Evolutionary conservation across 2,113 vertebrate species (phyloP), one percentile per base, ranked within the genome.

Genomic region (Clarias macrocephalus): DNA sequence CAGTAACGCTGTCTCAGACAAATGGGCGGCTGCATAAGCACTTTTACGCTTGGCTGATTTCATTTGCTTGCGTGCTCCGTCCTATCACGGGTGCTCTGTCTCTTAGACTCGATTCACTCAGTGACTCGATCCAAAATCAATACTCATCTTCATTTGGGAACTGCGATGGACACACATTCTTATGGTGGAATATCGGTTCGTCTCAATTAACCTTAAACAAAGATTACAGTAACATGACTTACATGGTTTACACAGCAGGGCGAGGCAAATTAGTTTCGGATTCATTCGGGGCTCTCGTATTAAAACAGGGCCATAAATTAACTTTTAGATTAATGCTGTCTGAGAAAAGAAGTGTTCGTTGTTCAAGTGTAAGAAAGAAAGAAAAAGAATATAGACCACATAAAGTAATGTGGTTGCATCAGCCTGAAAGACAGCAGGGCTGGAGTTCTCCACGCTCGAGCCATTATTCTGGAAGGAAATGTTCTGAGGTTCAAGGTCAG

Each of bases 11-110:
- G 90, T 91, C 91, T 91, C 87, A 85, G 88, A 92, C 91, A 93
- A 94, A 94, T 90, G 88, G 91, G 91, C 87, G 86, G 89, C 92
- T 91, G 92, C 92, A 94, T 94, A 92, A 92, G 91, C 83, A 72
- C 66, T 91, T 93, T 92, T 93, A 91, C 93, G 91, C 92, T 91
- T 91, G 88, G 89, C 90, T 93, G 92, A 88, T 89, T 93, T 87
- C 83, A 91, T 92, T 90, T 92, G 92, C 90, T 88, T 91, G 92
- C 86, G 28, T 82, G 25, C 87, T 80, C 70, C 65, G 86, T 88
- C 60, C 82, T 85, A 86, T 75, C 88, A 83, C 85, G 85, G 70
- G 83, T 66, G 30, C 89, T 89, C 88, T 66, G 84, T 81, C 80
- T 63, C 37, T 68, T 63, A 62, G 56, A 18, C 30, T 25, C 19